phyloP scores from a whole-genome alignment of 2,888 invertebrate genomes.

The Chymomyza caudatula region DNA sequence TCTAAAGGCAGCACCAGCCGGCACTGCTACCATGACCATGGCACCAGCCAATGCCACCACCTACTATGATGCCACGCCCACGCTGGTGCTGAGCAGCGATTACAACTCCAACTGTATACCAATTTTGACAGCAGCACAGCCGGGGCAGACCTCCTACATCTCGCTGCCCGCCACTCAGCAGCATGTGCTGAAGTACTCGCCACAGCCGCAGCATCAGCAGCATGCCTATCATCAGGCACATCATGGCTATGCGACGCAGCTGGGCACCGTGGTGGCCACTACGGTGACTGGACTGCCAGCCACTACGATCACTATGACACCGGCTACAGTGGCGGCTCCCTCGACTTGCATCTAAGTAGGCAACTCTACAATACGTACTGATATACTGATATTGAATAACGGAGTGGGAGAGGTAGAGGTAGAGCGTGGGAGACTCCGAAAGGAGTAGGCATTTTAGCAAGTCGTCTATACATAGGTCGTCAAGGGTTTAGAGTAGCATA shows the following conservation, averaged over 20 bases:
- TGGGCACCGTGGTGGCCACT: conserved; percentile 58
- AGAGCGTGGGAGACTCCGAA: no score
- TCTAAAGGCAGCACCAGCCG: conserved; percentile 61
- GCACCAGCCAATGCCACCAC: conserved; percentile 25
- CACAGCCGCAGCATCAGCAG: conserved; percentile 37
- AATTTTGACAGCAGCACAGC: conserved; percentile 61
- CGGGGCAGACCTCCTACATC: conserved; percentile 47
- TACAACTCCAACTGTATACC: conserved; percentile 75
- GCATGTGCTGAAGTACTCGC: conserved; percentile 54
- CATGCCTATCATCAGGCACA: conserved; percentile 52
- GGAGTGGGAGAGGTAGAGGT: background rate
- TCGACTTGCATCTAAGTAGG: conserved; percentile 56
- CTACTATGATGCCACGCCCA: conserved; percentile 67
- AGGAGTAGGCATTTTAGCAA: background rate
- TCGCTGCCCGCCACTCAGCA: conserved; percentile 50
- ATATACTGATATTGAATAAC: background rate
- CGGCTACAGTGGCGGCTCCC: conserved; percentile 56
- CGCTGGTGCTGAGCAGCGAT: conserved; percentile 71
- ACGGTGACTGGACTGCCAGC: conserved; percentile 62
- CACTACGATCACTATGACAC: conserved; percentile 58
- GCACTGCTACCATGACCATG: conserved; percentile 8
- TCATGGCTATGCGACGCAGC: conserved; percentile 25
- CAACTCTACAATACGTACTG: background rate
- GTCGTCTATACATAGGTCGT: background rate
- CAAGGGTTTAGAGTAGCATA: background rate